A percentile compares a stretch with the other conserved stretches of the same genome.
These are phyloP conservation scores for Drosophila lacteicornis DNA, from an alignment of 1,140 invertebrate genomes.

Conservation along the genomic window DNA sequence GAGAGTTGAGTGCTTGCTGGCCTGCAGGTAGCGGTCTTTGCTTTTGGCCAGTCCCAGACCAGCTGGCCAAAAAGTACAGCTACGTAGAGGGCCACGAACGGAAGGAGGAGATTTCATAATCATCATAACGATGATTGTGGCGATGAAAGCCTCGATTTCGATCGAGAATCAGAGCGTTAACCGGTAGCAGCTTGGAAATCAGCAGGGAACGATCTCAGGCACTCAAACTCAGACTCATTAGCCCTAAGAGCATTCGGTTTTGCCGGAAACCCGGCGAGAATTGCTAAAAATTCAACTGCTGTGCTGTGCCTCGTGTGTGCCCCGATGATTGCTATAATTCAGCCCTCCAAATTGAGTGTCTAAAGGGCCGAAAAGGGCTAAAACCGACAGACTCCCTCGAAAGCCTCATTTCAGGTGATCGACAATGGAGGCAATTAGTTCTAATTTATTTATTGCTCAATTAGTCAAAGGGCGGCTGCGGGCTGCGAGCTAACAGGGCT, in stretches of 20 bases:
- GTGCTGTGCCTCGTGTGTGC: not conserved
- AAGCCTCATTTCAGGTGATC: slow-evolving; percentile 15
- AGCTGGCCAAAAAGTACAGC: slow-evolving; percentile 65
- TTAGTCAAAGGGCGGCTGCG: slow-evolving; percentile 30
- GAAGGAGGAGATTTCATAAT: slow-evolving; percentile 42
- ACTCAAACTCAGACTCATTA: slow-evolving; percentile 27
- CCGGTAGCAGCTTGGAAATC: slow-evolving; percentile 38
- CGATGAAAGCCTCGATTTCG: slow-evolving; percentile 48
- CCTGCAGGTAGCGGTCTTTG: slow-evolving; percentile 59
- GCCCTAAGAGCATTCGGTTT: slow-evolving; percentile 36
- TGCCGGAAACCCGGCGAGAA: slow-evolving; percentile 31
- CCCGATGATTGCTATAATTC: slow-evolving; percentile 41
- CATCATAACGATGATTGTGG: slow-evolving; percentile 43
- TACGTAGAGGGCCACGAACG: slow-evolving; percentile 36
- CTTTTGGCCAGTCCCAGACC: slow-evolving; percentile 10
- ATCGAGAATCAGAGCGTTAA: slow-evolving; percentile 37
- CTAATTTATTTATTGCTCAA: slow-evolving; percentile 52
- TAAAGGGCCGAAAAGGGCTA: not conserved
- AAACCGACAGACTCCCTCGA: slow-evolving; percentile 10
- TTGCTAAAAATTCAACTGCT: slow-evolving; percentile 27
- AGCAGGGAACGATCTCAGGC: slow-evolving; percentile 20
- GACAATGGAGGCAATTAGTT: slow-evolving; percentile 42
- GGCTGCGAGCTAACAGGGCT: not conserved
- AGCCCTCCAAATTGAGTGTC: slow-evolving; percentile 28
- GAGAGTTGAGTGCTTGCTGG: slow-evolving; percentile 32